Conservation (phyloP, 2,797 vertebrate genomes). For the Neosalanx taihuensis region DNA sequence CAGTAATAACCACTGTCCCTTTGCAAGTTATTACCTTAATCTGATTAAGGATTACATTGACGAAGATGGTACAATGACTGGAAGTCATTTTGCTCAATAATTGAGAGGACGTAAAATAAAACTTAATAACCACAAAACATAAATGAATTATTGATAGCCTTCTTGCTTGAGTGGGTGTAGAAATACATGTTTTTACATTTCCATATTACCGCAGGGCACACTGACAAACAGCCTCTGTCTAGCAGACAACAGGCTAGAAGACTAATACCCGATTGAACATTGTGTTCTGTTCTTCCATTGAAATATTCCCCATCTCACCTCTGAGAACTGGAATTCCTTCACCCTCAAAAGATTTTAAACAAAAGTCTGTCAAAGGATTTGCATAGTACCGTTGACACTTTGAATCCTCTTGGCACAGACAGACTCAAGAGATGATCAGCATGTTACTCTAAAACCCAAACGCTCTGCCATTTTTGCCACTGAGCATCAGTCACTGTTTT, state of each 20-base stretch:
- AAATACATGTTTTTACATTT: conserved; percentile 61
- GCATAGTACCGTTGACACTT: neutral
- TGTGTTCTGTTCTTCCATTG: neutral
- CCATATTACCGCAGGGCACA: conserved; percentile 52
- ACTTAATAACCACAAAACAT: conserved; percentile 43
- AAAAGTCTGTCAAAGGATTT: neutral
- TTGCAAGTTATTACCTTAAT: conserved; percentile 17
- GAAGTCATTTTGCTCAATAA: conserved; percentile 44
- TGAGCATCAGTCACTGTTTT: conserved; percentile 5
- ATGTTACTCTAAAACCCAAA: neutral
- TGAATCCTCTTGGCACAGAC: neutral
- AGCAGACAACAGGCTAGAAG: conserved; percentile 1
- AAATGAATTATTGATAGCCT: conserved; percentile 63
- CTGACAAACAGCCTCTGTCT: conserved; percentile 36
- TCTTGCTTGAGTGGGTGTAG: conserved; percentile 46
- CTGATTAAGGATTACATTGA: conserved; percentile 23
- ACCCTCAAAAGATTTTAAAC: neutral
- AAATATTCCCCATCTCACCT: conserved; percentile 8
- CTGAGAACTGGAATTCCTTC: neutral
- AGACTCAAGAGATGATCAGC: conserved; percentile 14
- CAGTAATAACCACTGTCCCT: conserved; percentile 25
- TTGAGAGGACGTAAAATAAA: conserved; percentile 44
- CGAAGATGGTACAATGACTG: conserved; percentile 26
- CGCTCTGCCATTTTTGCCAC: conserved; percentile 15
- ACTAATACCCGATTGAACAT: neutral